phyloP scores from a whole-genome alignment of 2,888 invertebrate species.

The Trichogramma evanescens region DNA sequence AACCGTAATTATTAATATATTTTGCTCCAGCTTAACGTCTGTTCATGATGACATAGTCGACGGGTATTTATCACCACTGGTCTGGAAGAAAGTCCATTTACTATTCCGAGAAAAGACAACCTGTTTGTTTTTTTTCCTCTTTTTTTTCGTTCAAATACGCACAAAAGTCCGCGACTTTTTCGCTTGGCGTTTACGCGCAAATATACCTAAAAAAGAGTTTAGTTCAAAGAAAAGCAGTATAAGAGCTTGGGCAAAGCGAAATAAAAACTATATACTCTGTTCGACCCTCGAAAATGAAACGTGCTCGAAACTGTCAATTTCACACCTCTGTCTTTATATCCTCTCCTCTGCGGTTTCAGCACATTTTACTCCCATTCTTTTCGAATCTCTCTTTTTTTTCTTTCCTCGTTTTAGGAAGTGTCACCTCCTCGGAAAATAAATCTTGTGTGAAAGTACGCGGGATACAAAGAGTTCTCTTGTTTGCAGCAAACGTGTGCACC shows the following conservation, averaged over 20 bases:
- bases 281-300: constrained; percentile 2
- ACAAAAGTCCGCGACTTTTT: constrained; percentile 18
- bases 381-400: neutral
- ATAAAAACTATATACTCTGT: neutral
- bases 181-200: neutral
- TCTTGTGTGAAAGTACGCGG: no score
- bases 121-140: constrained; percentile 1
- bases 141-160: neutral
- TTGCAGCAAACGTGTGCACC: no score
- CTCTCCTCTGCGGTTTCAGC: constrained; percentile 11
- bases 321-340: constrained; percentile 12
- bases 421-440: no score
- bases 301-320: constrained; percentile 8
- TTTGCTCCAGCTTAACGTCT: neutral
- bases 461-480: no score
- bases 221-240: constrained; percentile 7
- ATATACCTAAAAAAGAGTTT: neutral
- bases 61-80: constrained; percentile 13
- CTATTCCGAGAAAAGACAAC: constrained; percentile 2
- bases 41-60: constrained; percentile 12
- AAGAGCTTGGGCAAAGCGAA: no score
- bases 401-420: no score
- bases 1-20: constrained; percentile 9
- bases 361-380: constrained; percentile 11
- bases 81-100: constrained; percentile 3